Evolutionary conservation across 2,888 invertebrate species (phyloP).

Genomic region (Mantis religiosa): DNA sequence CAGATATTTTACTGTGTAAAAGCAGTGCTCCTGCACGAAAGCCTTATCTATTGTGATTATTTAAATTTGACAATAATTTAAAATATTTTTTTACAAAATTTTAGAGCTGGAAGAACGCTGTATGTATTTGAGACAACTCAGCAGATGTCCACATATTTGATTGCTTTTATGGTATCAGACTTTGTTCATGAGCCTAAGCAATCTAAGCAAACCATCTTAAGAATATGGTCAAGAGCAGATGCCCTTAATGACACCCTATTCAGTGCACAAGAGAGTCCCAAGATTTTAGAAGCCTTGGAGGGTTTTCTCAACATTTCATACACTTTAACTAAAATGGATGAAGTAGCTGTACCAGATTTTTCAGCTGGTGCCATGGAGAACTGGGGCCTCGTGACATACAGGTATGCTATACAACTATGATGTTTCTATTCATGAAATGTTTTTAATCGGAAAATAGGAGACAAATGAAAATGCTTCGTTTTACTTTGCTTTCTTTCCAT

Average conservation of each 20-base stretch:
- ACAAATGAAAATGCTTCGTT: no score
- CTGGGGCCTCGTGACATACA: conserved; percentile 64
- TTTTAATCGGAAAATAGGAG: no score
- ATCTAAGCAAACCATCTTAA: conserved; percentile 41
- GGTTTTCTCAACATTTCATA: conserved; percentile 57
- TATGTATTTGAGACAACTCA: conserved; percentile 45
- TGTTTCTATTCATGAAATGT: no score
- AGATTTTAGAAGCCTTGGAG: conserved; percentile 55
- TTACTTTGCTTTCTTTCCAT: no score
- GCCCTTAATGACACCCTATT: conserved; percentile 63
- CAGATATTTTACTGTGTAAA: no score
- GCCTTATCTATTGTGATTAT: no score
- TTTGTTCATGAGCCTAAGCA: conserved; percentile 47
- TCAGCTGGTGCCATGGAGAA: conserved; percentile 74
- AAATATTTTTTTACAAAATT: neutral
- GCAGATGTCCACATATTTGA: conserved; percentile 60
- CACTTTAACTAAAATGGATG: conserved; percentile 62
- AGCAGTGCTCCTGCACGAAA: no score
- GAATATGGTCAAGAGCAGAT: conserved; percentile 65
- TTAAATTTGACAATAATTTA: neutral
- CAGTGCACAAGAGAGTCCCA: conserved; percentile 54
- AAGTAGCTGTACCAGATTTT: conserved; percentile 75
- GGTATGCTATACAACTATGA: conserved; percentile 34
- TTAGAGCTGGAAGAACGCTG: neutral
- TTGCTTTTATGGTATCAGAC: conserved; percentile 75